Evolutionary conservation across 2,888 invertebrate species (phyloP), one percentile per base, ranked within the genome.

Genomic region (Zygothrica quintamaculata): DNA sequence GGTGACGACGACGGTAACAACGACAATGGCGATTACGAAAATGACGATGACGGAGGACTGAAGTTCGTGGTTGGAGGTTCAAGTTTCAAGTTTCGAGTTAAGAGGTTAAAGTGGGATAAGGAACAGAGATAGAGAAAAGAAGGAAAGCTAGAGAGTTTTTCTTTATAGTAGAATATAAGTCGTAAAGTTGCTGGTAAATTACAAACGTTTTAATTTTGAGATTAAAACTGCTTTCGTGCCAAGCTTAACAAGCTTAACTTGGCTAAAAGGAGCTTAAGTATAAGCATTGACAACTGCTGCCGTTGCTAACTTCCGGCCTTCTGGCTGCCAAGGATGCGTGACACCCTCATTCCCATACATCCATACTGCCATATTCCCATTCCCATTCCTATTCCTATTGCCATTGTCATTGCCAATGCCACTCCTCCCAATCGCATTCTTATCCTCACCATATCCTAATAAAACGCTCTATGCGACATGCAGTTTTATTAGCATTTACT

Each of bases 141-240:
- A 56, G 50, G 46, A 58, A 46, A 73, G 68, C 55, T 37, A 65
- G 59, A 48, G 43, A 48, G 43, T 55, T 71, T 58, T 59, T 51
- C 50, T 43, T 65, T 66, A 57, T 66, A 52, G 53, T 72, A 78
- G 18, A 22, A 5, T 80, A 77, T 74, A 64, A 74, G 76, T 87
- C 87, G 84, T 84, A 84, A 87, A 84, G 73, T 75, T 65, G 56
- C 67, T 75, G 62, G 78, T 77, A 86, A 86, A 85, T 84, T 74
- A 85, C 81, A 87, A 87, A 87, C 87, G 85, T 84, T 87, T 87
- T 87, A 84, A 87, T 87, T 86, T 87, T 77, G 69, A 86, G 85
- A 86, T 86, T 85, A 87, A 87, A 87, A 86, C 84, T 52, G 77
- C 81, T 82, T 82, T 82, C 84, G 86, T 82, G 82, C 76, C 74